Evolutionary conservation across 1,140 invertebrate species (phyloP).

Genomic region (Dendrolimus kikuchii): DNA sequence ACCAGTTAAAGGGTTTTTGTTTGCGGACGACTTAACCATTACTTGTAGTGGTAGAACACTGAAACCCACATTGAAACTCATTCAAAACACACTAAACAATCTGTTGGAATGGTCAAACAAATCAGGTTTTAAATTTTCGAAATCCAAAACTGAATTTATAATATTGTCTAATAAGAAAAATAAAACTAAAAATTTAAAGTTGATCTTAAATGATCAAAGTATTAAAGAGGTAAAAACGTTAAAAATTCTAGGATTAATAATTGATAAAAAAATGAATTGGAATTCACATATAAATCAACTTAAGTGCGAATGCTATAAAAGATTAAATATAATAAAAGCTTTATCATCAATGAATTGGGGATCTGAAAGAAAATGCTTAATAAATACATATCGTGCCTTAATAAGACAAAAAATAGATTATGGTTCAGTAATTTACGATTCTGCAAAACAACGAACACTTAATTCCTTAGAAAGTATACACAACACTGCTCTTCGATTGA

Average conservation of each 20-base stretch:
- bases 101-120: conserved; percentile 6
- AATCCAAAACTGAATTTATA: conserved; percentile 9
- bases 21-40: conserved; percentile 16
- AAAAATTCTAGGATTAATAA: conserved; percentile 15
- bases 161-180: conserved; percentile 9
- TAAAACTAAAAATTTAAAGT: conserved; percentile 8
- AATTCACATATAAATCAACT: conserved; percentile 13
- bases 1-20: conserved; percentile 16
- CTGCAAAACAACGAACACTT: conserved; percentile 9
- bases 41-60: conserved; percentile 10
- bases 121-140: conserved; percentile 8
- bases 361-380: conserved; percentile 9
- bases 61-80: conserved; percentile 9
- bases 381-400: conserved; percentile 12
- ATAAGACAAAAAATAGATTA: conserved; percentile 19
- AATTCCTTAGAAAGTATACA: conserved; percentile 13
- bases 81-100: conserved; percentile 10
- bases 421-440: conserved; percentile 16
- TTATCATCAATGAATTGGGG: conserved; percentile 16
- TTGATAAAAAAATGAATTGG: conserved; percentile 17
- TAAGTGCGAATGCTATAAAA: conserved; percentile 16
- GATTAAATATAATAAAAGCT: conserved; percentile 13
- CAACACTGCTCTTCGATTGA: conserved; percentile 14
- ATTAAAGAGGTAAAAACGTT: conserved; percentile 15
- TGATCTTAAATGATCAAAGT: conserved; percentile 5